Evolutionary conservation across 2,888 invertebrate genomes (phyloP), one percentile per base, ranked within the genome.

Genomic region (Epistrophella euchroma): DNA sequence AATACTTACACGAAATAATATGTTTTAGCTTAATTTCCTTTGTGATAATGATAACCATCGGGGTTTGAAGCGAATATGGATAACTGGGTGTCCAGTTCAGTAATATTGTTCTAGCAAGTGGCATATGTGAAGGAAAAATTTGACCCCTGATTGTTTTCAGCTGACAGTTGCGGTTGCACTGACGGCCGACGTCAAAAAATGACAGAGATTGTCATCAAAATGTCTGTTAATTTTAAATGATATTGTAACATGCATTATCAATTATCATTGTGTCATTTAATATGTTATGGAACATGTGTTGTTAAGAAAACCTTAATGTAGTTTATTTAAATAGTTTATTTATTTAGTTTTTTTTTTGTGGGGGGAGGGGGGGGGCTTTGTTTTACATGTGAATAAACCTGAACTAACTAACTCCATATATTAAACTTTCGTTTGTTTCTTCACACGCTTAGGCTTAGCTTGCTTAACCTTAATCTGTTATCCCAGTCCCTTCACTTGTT

Each of bases 1-100:
- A 76, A 58, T 82, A 47, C 78, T 74, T 74, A 71, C 40, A 71
- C 56, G 56, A 78, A 78, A 78, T 84, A 74, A 64, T 74, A 70
- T 45, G 70, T 62, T 78, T 77, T 73, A 62, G 68, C 70, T 75
- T 80, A 74, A 80, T 74, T 74, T 80, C 32, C 50, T 28, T 25
- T 43, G 43, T 25, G 74, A 62, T 75, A 74, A 60, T 25, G 74
- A 62, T 75, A 74, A 60, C 37, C 19, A 79, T 79, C 73, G 22
- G 4, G 52, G 35, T 40, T 56, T 35, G 32, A 45, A 40, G 64
- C 62, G 64, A 52, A 62, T 75, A 2, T 81, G 52, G 56, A 70
- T 71, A 62, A 71, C 50, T 52, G 62, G 75, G 62, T 62, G 43
- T 62, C 43, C 43, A 60, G 22, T 60, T 37, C 13, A 25, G 4